Conservation (phyloP, 2,797 vertebrate genomes). For the Catostomus latipinnis region DNA sequence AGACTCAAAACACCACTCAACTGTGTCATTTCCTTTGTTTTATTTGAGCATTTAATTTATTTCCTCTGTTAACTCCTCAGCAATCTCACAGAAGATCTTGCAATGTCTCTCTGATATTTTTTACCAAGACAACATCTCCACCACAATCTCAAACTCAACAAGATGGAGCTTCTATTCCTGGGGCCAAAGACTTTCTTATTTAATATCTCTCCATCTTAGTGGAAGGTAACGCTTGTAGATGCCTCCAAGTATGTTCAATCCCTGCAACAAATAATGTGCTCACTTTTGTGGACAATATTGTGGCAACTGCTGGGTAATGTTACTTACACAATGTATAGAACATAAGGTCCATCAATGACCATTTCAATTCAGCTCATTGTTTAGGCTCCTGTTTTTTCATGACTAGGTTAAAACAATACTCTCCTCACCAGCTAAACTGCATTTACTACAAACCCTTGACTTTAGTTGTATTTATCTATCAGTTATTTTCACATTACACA, state of each 20-base stretch:
- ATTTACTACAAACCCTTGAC: constrained; percentile 16
- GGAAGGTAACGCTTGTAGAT: not conserved
- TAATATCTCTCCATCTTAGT: not conserved
- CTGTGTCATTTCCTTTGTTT: not conserved
- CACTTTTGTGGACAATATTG: not conserved
- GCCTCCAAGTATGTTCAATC: not conserved
- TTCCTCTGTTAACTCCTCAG: not conserved
- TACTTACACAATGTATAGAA: no score
- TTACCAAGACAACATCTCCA: not conserved
- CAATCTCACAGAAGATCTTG: not conserved
- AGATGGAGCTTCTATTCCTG: not conserved
- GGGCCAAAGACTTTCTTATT: not conserved
- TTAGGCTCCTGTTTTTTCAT: no score
- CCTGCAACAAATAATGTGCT: not conserved
- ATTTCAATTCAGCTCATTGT: no score
- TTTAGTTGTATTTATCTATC: constrained; percentile 6
- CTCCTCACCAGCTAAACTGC: not conserved
- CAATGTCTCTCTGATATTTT: not conserved
- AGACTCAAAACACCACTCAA: no score
- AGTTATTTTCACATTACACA: constrained; percentile 12
- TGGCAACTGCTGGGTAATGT: not conserved
- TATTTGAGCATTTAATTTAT: not conserved
- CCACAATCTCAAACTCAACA: not conserved
- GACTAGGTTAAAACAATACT: not conserved
- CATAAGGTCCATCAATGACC: no score